Evolutionary conservation across 2,888 invertebrate genomes (phyloP).

Genomic region (Leucozona laternaria): DNA sequence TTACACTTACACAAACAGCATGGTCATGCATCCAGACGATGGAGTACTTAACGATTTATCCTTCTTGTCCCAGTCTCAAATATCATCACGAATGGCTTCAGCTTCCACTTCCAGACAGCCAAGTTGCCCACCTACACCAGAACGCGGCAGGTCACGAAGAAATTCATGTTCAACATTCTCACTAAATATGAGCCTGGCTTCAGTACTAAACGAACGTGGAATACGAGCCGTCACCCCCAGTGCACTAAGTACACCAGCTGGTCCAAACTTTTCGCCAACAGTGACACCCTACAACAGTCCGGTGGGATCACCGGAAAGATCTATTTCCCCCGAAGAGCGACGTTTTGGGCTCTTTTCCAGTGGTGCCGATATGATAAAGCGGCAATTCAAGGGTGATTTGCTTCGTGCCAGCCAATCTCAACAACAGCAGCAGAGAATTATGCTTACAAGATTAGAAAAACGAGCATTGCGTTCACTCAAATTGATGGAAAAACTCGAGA

Average conservation of each 20-base stretch:
- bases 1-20: slow-evolving; percentile 94
- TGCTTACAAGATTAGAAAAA: slow-evolving; percentile 82
- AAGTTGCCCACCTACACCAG: slow-evolving; percentile 84
- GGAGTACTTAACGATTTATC: slow-evolving; percentile 87
- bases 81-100: slow-evolving; percentile 89
- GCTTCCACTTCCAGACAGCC: slow-evolving; percentile 85
- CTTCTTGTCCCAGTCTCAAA: slow-evolving; percentile 86
- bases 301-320: slow-evolving; percentile 86
- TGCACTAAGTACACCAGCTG: slow-evolving; percentile 87
- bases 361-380: slow-evolving; percentile 87
- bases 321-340: slow-evolving; percentile 83
- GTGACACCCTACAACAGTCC: slow-evolving; percentile 96
- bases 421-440: slow-evolving; percentile 81
- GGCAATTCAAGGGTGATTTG: slow-evolving; percentile 86
- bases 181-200: slow-evolving; percentile 88
- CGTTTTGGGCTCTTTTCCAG: slow-evolving; percentile 86
- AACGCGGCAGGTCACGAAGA: slow-evolving; percentile 87
- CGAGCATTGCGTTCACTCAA: slow-evolving; percentile 85
- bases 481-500: slow-evolving; percentile 88
- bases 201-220: slow-evolving; percentile 91
- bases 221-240: slow-evolving; percentile 90
- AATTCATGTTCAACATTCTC: slow-evolving; percentile 93
- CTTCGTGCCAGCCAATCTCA: slow-evolving; percentile 80
- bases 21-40: slow-evolving; percentile 95
- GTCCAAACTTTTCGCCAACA: slow-evolving; percentile 89